Percentiles rank a stretch among this genome's conserved stretches.
Evolutionary conservation across 2,888 invertebrate genomes (phyloP).

Genomic region (Callyntrura sp.): DNA sequence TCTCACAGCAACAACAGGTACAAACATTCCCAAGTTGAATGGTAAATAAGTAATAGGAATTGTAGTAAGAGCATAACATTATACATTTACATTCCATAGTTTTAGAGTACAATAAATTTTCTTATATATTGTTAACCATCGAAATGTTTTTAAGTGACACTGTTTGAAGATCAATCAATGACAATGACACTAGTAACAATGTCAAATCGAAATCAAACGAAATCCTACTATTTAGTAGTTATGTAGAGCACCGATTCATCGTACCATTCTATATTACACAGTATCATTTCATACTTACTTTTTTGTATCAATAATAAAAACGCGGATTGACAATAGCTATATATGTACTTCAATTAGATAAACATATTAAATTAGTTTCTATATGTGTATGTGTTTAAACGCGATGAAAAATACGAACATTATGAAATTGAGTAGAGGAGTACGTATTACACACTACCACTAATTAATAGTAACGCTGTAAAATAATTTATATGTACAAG

Average conservation of each 20-base stretch:
- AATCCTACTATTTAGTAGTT: not conserved
- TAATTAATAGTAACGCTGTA: not conserved
- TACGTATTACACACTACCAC: not conserved
- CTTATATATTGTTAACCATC: constrained; percentile 6
- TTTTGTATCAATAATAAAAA: no score
- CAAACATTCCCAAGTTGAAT: constrained; percentile 67
- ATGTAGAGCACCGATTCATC: constrained; percentile 43
- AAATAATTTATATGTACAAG: constrained; percentile 59
- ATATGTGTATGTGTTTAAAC: not conserved
- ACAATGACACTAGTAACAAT: constrained; percentile 4
- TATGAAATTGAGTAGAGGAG: constrained; percentile 42
- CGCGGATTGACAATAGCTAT: constrained; percentile 1
- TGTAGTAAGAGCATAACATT: not conserved
- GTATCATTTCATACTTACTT: not conserved
- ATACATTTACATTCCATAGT: constrained; percentile 33
- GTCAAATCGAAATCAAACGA: constrained; percentile 2
- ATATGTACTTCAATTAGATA: not conserved
- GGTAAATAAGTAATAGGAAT: constrained; percentile 37
- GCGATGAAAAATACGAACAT: constrained; percentile 39
- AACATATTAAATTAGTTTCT: constrained; percentile 26
- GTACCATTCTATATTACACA: not conserved
- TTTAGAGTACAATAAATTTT: constrained; percentile 8
- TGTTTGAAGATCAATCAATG: constrained; percentile 34
- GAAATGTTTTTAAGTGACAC: constrained; percentile 26
- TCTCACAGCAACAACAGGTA: constrained; percentile 74